Conservation (phyloP, 2,888 invertebrate species). For the Creontiades dilutus region DNA sequence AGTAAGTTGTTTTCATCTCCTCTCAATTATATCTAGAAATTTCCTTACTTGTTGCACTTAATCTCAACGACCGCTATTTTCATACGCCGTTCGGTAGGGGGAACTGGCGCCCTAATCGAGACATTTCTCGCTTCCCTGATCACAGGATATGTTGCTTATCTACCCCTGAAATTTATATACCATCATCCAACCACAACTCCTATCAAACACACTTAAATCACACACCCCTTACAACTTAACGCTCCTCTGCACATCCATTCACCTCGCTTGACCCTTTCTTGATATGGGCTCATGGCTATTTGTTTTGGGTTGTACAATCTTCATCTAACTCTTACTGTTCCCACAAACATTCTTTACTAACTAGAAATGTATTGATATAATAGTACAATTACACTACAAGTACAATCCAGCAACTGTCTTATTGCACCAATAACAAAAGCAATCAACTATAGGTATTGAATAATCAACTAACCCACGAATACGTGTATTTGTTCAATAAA, state of each 20-base stretch:
- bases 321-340: too few relatives aligned
- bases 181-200: neutral
- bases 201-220: neutral
- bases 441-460: too few relatives aligned
- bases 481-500: too few relatives aligned
- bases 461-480: too few relatives aligned
- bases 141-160: neutral
- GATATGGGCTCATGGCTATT: too few relatives aligned
- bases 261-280: too few relatives aligned
- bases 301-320: too few relatives aligned
- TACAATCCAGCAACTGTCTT: too few relatives aligned
- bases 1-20: constrained; percentile 26
- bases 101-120: neutral
- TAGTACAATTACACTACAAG: too few relatives aligned
- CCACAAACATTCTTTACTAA: too few relatives aligned
- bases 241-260: neutral
- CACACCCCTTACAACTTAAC: neutral
- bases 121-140: neutral
- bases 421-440: too few relatives aligned
- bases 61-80: constrained; percentile 43
- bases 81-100: neutral
- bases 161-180: neutral
- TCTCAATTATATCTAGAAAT: constrained; percentile 20
- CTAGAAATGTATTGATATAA: too few relatives aligned
- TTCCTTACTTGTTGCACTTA: constrained; percentile 63